These are phyloP conservation scores for Trichacis sp. DNA, from an alignment of 2,888 invertebrate genomes.

Conservation along the genomic window DNA sequence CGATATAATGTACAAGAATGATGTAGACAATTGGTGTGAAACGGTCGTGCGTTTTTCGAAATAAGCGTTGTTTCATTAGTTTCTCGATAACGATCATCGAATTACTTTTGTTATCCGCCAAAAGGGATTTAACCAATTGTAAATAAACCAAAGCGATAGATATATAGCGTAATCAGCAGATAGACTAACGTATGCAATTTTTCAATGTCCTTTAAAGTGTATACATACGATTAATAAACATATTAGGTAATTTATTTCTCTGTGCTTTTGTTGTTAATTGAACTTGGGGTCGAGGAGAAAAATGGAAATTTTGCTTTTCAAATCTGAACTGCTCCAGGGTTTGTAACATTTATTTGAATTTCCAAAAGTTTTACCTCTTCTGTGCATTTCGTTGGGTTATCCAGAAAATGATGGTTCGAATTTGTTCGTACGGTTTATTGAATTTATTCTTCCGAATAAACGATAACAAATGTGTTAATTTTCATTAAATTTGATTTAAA, in stretches of 20 bases:
- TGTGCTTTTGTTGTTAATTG: constrained; percentile 60
- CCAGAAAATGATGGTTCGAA: no score
- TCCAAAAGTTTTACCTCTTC: no score
- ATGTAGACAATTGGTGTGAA: constrained; percentile 16
- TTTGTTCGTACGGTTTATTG: no score
- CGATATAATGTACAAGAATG: not conserved
- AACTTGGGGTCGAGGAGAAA: constrained; percentile 29
- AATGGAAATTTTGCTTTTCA: constrained; percentile 53
- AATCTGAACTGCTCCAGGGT: constrained; percentile 56
- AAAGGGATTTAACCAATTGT: constrained; percentile 48
- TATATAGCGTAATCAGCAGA: constrained; percentile 60
- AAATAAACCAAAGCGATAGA: constrained; percentile 51
- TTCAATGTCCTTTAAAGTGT: constrained; percentile 68
- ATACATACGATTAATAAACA: constrained; percentile 63
- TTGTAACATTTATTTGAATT: no score
- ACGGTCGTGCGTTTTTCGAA: constrained; percentile 20
- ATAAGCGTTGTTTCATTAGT: constrained; percentile 52
- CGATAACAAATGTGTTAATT: no score
- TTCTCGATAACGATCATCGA: constrained; percentile 62
- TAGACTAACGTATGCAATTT: constrained; percentile 66
- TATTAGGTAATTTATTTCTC: constrained; percentile 62
- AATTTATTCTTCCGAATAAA: no score
- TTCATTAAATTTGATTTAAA: no score
- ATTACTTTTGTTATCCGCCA: constrained; percentile 49
- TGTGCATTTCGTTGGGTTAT: no score